Percentiles rank a stretch among this genome's conserved stretches.
Conservation (phyloP, 2,113 vertebrate genomes). For the Trochalopteron elliotii region DNA sequence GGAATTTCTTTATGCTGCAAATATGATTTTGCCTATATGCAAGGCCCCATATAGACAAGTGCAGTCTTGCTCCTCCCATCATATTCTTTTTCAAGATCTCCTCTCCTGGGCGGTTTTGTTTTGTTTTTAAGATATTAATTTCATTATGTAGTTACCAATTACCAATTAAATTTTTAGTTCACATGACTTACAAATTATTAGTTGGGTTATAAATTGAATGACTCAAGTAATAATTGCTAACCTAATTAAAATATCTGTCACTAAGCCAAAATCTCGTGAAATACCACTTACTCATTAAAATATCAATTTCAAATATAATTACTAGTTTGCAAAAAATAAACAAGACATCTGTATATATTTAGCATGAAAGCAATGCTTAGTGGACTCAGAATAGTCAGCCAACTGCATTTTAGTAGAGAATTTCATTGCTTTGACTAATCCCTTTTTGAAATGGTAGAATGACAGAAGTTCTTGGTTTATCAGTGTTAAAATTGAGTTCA, state of each 20-base stretch:
- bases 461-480: rapidly evolving
- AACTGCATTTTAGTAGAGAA: neutral
- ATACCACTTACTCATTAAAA: neutral
- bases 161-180: neutral
- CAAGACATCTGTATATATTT: neutral
- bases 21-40: neutral
- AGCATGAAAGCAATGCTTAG: neutral
- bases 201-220: neutral
- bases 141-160: neutral
- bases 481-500: neutral
- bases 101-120: neutral
- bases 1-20: neutral
- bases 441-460: neutral
- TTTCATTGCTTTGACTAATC: neutral
- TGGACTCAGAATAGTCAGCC: neutral
- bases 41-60: neutral
- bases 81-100: neutral
- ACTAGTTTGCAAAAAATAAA: neutral
- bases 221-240: neutral
- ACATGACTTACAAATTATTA: neutral
- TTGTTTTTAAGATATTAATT: neutral
- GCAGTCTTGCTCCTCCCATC: neutral
- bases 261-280: neutral
- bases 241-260: slow-evolving; percentile 1
- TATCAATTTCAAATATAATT: slow-evolving; percentile 2